Evolutionary conservation across 2,888 invertebrate genomes (phyloP).

Genomic region (Drosophila prostipennis): DNA sequence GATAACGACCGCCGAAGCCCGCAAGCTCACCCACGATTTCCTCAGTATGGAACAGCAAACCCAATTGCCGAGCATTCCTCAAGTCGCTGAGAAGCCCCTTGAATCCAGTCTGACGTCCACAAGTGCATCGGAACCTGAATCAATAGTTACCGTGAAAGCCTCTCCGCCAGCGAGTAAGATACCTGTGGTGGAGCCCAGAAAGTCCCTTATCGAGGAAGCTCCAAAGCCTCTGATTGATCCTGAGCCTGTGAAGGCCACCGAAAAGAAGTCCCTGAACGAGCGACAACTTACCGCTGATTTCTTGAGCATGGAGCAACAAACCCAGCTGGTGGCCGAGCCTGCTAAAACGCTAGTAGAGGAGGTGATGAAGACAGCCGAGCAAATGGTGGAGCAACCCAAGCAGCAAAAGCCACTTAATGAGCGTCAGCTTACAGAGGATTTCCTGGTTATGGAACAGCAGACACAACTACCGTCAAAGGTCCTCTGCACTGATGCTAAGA

Average conservation of each 20-base stretch:
- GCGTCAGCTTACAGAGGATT: slow-evolving; percentile 56
- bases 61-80: slow-evolving; percentile 59
- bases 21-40: slow-evolving; percentile 74
- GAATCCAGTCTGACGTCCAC: slow-evolving; percentile 60
- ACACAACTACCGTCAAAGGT: slow-evolving; percentile 40
- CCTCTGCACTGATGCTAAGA: slow-evolving; percentile 26
- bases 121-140: slow-evolving; percentile 59
- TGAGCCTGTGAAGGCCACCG: slow-evolving; percentile 12
- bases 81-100: slow-evolving; percentile 40
- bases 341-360: slow-evolving; percentile 40
- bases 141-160: slow-evolving; percentile 51
- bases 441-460: slow-evolving; percentile 61
- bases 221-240: slow-evolving; percentile 17
- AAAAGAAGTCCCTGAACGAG: slow-evolving; percentile 47
- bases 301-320: slow-evolving; percentile 67
- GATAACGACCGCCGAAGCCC: slow-evolving; percentile 57
- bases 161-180: slow-evolving; percentile 50
- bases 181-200: slow-evolving; percentile 57
- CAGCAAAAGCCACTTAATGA: slow-evolving; percentile 25
- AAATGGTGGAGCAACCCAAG: slow-evolving; percentile 3
- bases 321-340: slow-evolving; percentile 50
- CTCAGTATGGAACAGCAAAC: slow-evolving; percentile 74
- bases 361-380: slow-evolving; percentile 23
- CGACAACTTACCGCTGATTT: slow-evolving; percentile 67
- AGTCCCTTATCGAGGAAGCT: slow-evolving; percentile 46